phyloP scores from a whole-genome alignment of 2,113 vertebrate species.

The Poeciliopsis occidentalis region DNA sequence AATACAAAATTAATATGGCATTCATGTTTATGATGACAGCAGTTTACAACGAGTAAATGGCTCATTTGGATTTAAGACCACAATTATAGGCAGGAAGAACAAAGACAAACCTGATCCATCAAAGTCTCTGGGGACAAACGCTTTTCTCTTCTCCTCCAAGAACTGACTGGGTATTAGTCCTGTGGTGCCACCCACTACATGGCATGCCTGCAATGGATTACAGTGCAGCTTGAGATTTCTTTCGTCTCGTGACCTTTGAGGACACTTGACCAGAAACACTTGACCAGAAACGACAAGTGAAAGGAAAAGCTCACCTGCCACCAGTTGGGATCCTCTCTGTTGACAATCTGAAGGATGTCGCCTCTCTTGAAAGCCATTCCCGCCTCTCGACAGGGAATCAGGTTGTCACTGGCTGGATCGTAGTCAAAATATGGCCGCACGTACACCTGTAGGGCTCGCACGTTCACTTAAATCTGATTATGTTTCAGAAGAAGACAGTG shows the following conservation, averaged over 20 bases:
- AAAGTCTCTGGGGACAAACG: slow-evolving; percentile 95
- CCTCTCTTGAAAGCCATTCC: slow-evolving; percentile 92
- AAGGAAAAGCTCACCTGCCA: slow-evolving; percentile 88
- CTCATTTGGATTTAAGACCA: not conserved
- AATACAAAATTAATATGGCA: not conserved
- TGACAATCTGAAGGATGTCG: slow-evolving; percentile 97
- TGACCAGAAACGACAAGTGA: too few relatives aligned
- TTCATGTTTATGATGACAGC: not conserved
- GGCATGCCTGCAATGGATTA: slow-evolving; percentile 84
- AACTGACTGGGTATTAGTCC: slow-evolving; percentile 98
- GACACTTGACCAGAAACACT: too few relatives aligned
- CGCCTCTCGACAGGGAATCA: slow-evolving; percentile 97
- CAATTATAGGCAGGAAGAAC: too few relatives aligned
- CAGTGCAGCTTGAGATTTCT: slow-evolving; percentile 3
- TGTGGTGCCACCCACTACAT: slow-evolving; percentile 90
- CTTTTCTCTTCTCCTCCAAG: slow-evolving; percentile 98
- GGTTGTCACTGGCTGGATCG: slow-evolving; percentile 91
- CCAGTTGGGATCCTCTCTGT: slow-evolving; percentile 97
- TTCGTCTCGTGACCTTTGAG: not conserved
- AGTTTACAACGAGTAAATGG: not conserved
- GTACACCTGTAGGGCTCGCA: slow-evolving; percentile 84
- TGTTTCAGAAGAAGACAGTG: not conserved
- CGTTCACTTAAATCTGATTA: not conserved
- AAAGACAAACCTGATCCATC: slow-evolving; percentile 87
- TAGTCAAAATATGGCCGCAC: slow-evolving; percentile 98